Percentiles rank a stretch among this genome's conserved stretches.
Conservation (phyloP, 2,888 invertebrate species). For the Serrognathus titanus region DNA sequence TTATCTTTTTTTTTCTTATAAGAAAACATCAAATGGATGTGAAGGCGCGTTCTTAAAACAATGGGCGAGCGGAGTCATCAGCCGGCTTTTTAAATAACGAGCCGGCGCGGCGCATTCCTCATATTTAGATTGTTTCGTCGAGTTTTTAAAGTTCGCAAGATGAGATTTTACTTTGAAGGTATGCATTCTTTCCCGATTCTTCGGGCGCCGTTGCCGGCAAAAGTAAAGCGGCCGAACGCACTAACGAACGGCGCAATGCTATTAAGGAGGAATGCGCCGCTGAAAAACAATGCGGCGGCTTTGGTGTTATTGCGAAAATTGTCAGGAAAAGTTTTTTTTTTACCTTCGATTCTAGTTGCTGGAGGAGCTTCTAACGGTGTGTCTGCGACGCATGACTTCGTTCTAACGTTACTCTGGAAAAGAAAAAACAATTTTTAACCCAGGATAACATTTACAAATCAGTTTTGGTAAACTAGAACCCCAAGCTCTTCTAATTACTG, state of each 20-base stretch:
- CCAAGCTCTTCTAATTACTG: no score
- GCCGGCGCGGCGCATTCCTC: conserved; percentile 34
- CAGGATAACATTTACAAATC: no score
- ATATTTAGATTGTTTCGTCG: conserved; percentile 42
- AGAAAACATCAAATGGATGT: conserved; percentile 39
- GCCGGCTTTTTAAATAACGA: conserved; percentile 38
- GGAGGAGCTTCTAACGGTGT: conserved; percentile 36
- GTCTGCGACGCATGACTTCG: conserved; percentile 28
- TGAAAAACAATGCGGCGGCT: conserved; percentile 7
- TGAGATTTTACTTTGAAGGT: conserved; percentile 41
- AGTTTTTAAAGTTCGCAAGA: conserved; percentile 37
- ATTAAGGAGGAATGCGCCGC: not conserved
- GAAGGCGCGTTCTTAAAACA: conserved; percentile 35
- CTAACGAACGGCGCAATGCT: not conserved
- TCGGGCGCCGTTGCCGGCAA: conserved; percentile 14
- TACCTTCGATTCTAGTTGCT: conserved; percentile 42
- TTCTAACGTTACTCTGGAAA: conserved; percentile 38
- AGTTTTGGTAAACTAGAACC: no score
- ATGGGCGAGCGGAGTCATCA: conserved; percentile 29
- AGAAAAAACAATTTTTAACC: conserved; percentile 16
- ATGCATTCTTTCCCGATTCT: conserved; percentile 37
- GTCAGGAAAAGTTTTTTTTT: conserved; percentile 14
- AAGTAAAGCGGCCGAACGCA: conserved; percentile 3
- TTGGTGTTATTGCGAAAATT: conserved; percentile 5
- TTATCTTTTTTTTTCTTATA: conserved; percentile 34